These are phyloP conservation scores for Neomorphus geoffroyi DNA, from an alignment of 2,797 vertebrate species.

Conservation along the genomic window DNA sequence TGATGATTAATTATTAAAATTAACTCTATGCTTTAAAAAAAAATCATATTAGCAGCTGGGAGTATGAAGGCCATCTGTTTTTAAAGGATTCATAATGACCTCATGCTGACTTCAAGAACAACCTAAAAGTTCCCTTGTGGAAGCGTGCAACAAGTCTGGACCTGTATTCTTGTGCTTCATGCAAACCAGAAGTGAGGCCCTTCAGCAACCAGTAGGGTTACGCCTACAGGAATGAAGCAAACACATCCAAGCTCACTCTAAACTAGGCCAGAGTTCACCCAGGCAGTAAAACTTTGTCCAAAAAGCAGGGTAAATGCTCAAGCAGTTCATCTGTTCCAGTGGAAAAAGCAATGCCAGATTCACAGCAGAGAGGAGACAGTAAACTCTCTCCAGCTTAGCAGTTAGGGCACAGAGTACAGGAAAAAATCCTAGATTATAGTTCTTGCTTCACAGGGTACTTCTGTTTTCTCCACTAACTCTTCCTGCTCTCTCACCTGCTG, in stretches of 20 bases:
- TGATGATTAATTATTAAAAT: not conserved
- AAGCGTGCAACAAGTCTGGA: not conserved
- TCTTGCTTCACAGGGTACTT: not conserved
- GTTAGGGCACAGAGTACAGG: not conserved
- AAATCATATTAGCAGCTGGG: not conserved
- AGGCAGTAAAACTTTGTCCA: not conserved
- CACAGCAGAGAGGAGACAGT: not conserved
- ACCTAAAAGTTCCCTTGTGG: not conserved
- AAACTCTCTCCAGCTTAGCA: not conserved
- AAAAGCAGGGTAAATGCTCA: not conserved
- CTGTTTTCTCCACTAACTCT: not conserved
- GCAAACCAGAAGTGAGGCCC: not conserved
- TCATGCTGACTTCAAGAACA: not conserved
- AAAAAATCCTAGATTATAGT: not conserved
- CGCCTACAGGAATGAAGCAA: not conserved
- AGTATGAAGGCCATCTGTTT: not conserved
- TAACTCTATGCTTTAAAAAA: not conserved
- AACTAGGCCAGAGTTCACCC: not conserved
- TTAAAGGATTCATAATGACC: not conserved
- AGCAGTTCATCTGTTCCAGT: not conserved
- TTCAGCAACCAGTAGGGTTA: not conserved
- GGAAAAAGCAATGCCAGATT: not conserved
- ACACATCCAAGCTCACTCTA: not conserved
- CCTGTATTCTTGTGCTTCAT: not conserved
- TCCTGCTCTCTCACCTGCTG: not conserved